These are phyloP conservation scores for Hiodon alosoides DNA, from an alignment of 2,113 vertebrate genomes.

Conservation along the genomic window DNA sequence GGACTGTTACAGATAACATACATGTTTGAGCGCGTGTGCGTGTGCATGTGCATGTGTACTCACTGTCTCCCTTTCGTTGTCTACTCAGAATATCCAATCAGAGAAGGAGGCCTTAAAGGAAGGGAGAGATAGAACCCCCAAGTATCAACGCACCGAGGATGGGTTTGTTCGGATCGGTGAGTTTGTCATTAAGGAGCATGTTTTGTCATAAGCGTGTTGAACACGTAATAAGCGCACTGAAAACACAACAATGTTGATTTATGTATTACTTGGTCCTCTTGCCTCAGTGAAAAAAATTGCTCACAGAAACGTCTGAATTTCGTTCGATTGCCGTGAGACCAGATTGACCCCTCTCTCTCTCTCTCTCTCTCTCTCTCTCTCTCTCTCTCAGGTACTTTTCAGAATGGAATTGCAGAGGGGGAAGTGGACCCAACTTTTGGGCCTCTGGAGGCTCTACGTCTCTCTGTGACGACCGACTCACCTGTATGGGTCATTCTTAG, in stretches of 20 bases:
- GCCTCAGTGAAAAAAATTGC: too few relatives aligned
- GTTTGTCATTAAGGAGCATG: neutral
- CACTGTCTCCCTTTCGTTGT: constrained; percentile 25
- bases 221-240: too few relatives aligned
- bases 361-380: neutral
- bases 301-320: too few relatives aligned
- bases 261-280: too few relatives aligned
- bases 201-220: too few relatives aligned
- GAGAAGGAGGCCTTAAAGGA: constrained; percentile 91
- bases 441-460: constrained; percentile 84
- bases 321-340: too few relatives aligned
- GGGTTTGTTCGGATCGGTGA: constrained; percentile 93
- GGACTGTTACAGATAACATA: too few relatives aligned
- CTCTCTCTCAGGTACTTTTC: constrained; percentile 72
- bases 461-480: constrained; percentile 86
- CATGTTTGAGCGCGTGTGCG: neutral
- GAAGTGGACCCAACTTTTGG: constrained; percentile 88
- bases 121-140: constrained; percentile 68
- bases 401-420: constrained; percentile 83
- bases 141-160: constrained; percentile 81
- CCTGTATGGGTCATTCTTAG: constrained; percentile 97
- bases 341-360: neutral
- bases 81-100: constrained; percentile 79
- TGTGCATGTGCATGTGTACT: neutral
- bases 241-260: too few relatives aligned